A percentile compares a stretch with the other conserved stretches of the same genome.
Conservation (phyloP, 2,888 invertebrate species). For the Galerucella nymphaeae region DNA sequence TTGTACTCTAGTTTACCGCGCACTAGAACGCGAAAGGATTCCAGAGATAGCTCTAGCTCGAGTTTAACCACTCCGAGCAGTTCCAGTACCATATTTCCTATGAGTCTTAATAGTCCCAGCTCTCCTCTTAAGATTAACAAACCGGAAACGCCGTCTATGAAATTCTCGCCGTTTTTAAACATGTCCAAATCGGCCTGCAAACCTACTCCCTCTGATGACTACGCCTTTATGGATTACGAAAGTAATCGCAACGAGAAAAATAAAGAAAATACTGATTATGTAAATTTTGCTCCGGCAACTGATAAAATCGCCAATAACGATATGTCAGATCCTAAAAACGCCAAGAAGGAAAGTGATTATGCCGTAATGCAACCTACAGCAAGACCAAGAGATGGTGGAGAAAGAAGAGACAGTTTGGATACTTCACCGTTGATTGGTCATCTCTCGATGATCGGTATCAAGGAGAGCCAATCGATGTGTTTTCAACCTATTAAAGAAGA, state of each 20-base stretch:
- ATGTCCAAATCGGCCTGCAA: conserved; percentile 29
- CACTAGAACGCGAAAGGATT: conserved; percentile 59
- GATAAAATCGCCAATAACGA: conserved; percentile 1
- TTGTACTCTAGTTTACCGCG: conserved; percentile 65
- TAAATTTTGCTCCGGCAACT: conserved; percentile 59
- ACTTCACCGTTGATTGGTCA: conserved; percentile 54
- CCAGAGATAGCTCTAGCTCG: conserved; percentile 63
- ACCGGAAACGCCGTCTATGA: conserved; percentile 51
- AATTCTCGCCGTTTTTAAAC: conserved; percentile 8
- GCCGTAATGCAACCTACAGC: conserved; percentile 64
- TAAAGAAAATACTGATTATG: conserved; percentile 56
- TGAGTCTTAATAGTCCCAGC: conserved; percentile 75
- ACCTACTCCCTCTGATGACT: conserved; percentile 49
- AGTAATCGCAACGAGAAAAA: conserved; percentile 37
- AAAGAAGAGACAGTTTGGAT: conserved; percentile 39
- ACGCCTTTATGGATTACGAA: conserved; percentile 61
- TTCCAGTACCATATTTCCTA: conserved; percentile 74
- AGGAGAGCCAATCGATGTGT: conserved; percentile 45
- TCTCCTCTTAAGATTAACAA: conserved; percentile 68
- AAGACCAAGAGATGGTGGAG: conserved; percentile 14
- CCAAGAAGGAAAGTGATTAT: conserved; percentile 63
- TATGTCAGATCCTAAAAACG: conserved; percentile 22
- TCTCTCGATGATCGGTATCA: conserved; percentile 49
- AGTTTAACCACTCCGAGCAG: conserved; percentile 70
- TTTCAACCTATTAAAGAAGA: conserved; percentile 51